These are phyloP conservation scores for Acleris sparsana DNA, from an alignment of 2,888 invertebrate species.

Conservation along the genomic window DNA sequence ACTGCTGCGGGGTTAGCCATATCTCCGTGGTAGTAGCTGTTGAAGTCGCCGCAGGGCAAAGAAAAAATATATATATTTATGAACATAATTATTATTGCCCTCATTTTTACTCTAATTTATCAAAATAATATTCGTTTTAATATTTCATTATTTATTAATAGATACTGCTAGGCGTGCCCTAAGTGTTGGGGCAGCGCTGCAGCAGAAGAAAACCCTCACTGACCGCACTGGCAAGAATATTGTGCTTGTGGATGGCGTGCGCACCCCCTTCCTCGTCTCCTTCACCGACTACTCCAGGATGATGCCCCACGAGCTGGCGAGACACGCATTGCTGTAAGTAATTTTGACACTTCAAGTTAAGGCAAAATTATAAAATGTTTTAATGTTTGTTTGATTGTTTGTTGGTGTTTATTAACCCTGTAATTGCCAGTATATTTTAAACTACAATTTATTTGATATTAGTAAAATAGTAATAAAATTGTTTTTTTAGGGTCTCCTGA, in stretches of 20 bases:
- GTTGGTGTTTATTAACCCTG: no score
- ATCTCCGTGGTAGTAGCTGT: no score
- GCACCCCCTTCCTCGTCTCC: constrained; percentile 97
- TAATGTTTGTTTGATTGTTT: no score
- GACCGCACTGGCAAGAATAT: constrained; percentile 91
- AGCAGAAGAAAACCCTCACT: constrained; percentile 81
- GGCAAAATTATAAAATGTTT: neutral
- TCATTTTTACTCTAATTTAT: neutral
- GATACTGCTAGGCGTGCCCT: constrained; percentile 78
- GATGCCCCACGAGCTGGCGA: constrained; percentile 98
- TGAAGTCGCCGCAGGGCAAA: no score
- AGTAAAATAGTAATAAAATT: no score
- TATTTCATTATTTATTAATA: constrained; percentile 50
- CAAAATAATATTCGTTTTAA: no score
- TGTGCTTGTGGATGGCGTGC: constrained; percentile 97
- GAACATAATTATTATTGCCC: no score
- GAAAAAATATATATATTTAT: no score
- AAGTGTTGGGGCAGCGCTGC: constrained; percentile 77
- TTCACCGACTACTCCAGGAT: constrained; percentile 96
- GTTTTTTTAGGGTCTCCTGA: neutral
- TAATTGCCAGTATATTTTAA: no score
- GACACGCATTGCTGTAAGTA: constrained; percentile 93
- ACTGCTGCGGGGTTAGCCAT: no score
- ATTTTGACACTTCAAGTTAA: neutral
- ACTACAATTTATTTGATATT: neutral